Base-by-base conservation (phyloP, 2,113 vertebrate species). In the Sinocyclocheilus maitianheensis region DNA sequence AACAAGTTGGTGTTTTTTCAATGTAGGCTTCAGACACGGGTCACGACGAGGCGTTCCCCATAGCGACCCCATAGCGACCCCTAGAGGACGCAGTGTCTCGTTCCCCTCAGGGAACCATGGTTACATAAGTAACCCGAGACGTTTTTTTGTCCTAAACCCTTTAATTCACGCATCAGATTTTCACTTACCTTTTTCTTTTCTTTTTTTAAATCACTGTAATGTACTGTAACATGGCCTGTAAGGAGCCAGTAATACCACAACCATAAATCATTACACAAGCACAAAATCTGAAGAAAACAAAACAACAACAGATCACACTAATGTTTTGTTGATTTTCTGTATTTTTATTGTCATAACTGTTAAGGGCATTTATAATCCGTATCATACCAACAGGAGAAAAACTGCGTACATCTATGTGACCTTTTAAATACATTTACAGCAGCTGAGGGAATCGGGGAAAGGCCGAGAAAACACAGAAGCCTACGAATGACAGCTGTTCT, bases 371-470 rank as follows among this genome's bases (percentile, higher is more conserved):
- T 92, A 90, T 94, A 91, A 87, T 92, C 93, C 93, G 90, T 94
- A 95, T 96, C 95, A 95, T 97, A 96, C 95, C 94, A 97, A 94
- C 94, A 97, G 97, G 97, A 98, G 95, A 95, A 95, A 96, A 96
- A 94, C 95, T 94, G 96, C 96, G 95, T 97, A 99, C 97, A 98
- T 96, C 97, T 97, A 99, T 96, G 94, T 94, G 91, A 94, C 92
- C 89, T 94, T 97, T 97, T 96, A 96, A 97, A 96, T 97, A 96
- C 97, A 96, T 96, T 97, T 97, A 98, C 97, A 98, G 93, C 95
- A 93, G 94, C 94, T 91, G 92, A 90, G 86, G 89, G 90, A 87
- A 90, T 91, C 89, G 88, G 91, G 90, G 18, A 24, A 85, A 89
- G 84, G 92, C 93, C 93, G 88, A 93, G 93, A 92, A 94, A 94